These are phyloP conservation scores for Polyergus mexicanus DNA, from an alignment of 1,140 invertebrate species.

Conservation along the genomic window DNA sequence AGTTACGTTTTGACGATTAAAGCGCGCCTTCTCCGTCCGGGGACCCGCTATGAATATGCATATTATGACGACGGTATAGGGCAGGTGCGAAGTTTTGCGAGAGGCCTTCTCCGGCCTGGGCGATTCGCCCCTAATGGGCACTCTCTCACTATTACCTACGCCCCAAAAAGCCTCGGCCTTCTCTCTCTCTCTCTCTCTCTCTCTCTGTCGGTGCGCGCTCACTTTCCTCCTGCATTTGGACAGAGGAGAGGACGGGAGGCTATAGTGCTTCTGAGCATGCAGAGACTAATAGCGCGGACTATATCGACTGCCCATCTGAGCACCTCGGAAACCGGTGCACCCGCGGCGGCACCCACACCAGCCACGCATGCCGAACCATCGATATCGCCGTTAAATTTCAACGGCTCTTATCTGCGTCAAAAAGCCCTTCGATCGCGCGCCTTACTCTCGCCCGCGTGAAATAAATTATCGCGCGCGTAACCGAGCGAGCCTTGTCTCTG, in stretches of 20 bases:
- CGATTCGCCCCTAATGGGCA: constrained; percentile 78
- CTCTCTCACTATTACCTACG: constrained; percentile 78
- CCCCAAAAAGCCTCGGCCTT: constrained; percentile 71
- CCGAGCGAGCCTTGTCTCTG: constrained; percentile 12
- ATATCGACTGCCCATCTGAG: constrained; percentile 73
- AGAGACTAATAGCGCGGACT: constrained; percentile 74
- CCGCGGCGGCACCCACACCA: constrained; percentile 26
- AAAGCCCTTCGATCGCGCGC: constrained; percentile 41
- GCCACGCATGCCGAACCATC: background rate
- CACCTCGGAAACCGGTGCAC: constrained; percentile 55
- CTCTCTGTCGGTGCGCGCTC: constrained; percentile 12
- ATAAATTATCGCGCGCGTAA: constrained; percentile 49
- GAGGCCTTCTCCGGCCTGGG: constrained; percentile 68
- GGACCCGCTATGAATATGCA: constrained; percentile 67
- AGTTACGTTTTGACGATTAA: constrained; percentile 23
- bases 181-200: background rate
- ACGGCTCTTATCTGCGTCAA: constrained; percentile 67
- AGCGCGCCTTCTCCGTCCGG: constrained; percentile 24
- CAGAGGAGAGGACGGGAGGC: constrained; percentile 64
- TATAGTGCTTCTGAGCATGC: constrained; percentile 75
- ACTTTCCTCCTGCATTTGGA: constrained; percentile 70
- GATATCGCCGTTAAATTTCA: constrained; percentile 70
- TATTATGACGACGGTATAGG: constrained; percentile 62
- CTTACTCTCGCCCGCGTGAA: constrained; percentile 28
- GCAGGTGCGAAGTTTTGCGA: constrained; percentile 79